Base-by-base conservation (phyloP, 2,888 invertebrate species). In the Geophilus truncorum region DNA sequence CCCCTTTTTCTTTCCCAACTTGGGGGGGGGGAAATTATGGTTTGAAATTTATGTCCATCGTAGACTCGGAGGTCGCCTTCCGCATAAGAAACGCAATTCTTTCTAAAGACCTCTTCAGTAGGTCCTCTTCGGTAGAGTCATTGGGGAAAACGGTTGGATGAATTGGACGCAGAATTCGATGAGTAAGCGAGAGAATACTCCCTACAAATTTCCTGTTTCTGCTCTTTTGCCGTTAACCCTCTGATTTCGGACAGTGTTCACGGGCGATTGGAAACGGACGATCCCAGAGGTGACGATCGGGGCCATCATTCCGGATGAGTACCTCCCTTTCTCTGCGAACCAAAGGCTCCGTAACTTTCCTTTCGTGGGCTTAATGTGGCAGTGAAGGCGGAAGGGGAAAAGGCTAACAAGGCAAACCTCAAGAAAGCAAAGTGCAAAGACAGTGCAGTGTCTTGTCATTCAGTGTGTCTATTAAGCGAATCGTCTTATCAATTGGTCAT, bases 291-390 rank as follows among this genome's bases (percentile, higher is more conserved):
- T 70, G 70, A 70, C 70, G 70, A 70, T 70, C 70, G 70, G 70
- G 70, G 70, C 25, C 70, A 70, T 70, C 28, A 70, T 70, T 70
- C 70, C 70, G 70, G 70, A 70, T n/a, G 70, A 70, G 70, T 70
- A 70, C 70, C 28, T 70, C 28, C 70, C 28, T 70, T 70, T 25
- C 70, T 70, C 70, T 25, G 25, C 70, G 70, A 25, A 70, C 2
- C 70, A 70, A 70, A 12, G 28, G 70, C n/a, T 4, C 15, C n/a
- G n/a, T n/a, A n/a, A n/a, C n/a, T n/a, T n/a, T 28, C 28, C 70
- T 25, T 15, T 70, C 70, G 9, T 70, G 28, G 70, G 15, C n/a
- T 28, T 70, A 70, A 70, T 70, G 70, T 25, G 70, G 25, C 70
- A 25, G 70, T 28, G 70, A 70, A 70, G 4, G 70, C n/a, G 28